These are phyloP conservation scores for Drosophila cyrtoloma DNA, from an alignment of 2,888 invertebrate species.

Conservation along the genomic window DNA sequence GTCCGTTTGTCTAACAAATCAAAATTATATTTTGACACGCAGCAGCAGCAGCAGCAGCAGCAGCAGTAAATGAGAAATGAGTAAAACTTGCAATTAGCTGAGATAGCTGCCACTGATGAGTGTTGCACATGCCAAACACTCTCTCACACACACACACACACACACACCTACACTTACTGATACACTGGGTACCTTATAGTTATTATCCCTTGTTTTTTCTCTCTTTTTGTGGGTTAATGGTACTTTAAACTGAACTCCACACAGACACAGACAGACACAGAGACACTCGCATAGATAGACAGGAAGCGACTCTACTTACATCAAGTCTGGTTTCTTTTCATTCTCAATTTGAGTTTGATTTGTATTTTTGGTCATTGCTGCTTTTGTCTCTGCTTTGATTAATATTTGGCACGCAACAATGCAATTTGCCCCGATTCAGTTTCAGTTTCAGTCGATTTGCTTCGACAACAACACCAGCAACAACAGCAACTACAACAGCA, in stretches of 20 bases:
- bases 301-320: conserved; percentile 50
- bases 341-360: conserved; percentile 25
- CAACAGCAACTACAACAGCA: conserved; percentile 14
- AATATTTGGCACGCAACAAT: conserved; percentile 77
- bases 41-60: conserved; percentile 33
- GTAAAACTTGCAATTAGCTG: conserved; percentile 72
- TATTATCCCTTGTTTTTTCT: conserved; percentile 5
- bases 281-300: conserved; percentile 18
- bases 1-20: conserved; percentile 38
- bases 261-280: neutral
- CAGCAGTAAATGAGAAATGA: conserved; percentile 21
- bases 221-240: conserved; percentile 72
- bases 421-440: conserved; percentile 59
- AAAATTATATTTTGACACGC: conserved; percentile 79
- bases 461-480: conserved; percentile 5
- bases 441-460: conserved; percentile 1
- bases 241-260: conserved; percentile 70
- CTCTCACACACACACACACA: conserved; percentile 13
- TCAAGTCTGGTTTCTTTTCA: conserved; percentile 25
- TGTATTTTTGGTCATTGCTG: conserved; percentile 30
- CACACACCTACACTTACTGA: conserved; percentile 1
- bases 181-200: conserved; percentile 31
- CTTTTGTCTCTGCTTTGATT: conserved; percentile 57
- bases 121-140: conserved; percentile 44
- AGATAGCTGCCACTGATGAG: conserved; percentile 38